These are phyloP conservation scores for Cataglyphis livida DNA, from an alignment of 2,888 invertebrate genomes.

Conservation along the genomic window DNA sequence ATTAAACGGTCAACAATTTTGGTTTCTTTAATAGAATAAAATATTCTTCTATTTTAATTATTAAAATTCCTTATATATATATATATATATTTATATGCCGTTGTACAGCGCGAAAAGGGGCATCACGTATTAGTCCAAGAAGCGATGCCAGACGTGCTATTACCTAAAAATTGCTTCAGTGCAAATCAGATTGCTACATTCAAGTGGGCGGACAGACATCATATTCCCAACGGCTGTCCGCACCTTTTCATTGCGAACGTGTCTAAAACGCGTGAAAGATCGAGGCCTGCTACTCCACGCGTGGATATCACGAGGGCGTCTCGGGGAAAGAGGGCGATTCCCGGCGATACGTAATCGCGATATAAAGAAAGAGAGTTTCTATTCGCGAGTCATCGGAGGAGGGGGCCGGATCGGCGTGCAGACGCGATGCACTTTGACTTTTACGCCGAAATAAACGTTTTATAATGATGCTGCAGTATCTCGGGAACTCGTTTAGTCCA, in stretches of 20 bases:
- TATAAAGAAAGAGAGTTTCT: conserved; percentile 64
- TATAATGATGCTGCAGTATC: conserved; percentile 80
- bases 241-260: conserved; percentile 50
- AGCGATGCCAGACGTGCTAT: conserved; percentile 42
- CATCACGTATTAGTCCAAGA: conserved; percentile 10
- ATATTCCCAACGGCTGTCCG: conserved; percentile 50
- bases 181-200: conserved; percentile 51
- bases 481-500: conserved; percentile 77
- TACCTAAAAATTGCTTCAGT: conserved; percentile 52
- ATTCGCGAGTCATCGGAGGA: conserved; percentile 74
- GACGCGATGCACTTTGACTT: conserved; percentile 75
- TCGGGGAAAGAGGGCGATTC: conserved; percentile 42
- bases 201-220: conserved; percentile 52
- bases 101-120: conserved; percentile 14
- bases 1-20: no score
- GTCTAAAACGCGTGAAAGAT: conserved; percentile 53
- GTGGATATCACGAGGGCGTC: conserved; percentile 31
- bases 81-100: not conserved
- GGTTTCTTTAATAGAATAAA: no score
- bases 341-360: conserved; percentile 53
- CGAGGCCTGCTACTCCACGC: conserved; percentile 36
- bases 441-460: conserved; percentile 79
- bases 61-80: no score
- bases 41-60: no score
- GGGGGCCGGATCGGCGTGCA: conserved; percentile 30